Base-by-base conservation (phyloP, 2,113 vertebrate species). In the Neolamprologus sp. region DNA sequence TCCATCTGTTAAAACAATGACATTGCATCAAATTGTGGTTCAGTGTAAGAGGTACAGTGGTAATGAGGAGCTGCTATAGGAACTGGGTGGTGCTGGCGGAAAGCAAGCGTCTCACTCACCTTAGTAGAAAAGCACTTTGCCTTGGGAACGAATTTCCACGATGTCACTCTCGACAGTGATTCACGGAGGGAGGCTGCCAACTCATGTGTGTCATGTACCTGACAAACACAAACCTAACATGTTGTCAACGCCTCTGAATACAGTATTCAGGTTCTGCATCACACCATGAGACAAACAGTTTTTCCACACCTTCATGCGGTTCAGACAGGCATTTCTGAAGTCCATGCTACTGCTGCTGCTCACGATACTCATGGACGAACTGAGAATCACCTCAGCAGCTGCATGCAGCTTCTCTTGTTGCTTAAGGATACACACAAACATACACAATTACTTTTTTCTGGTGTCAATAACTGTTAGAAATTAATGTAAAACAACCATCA, bases 261-360 rank as follows among this genome's bases (percentile, higher is more conserved):
- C 42, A 31, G 42, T 78, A 28, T 49, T 49, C 35, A 31, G 12
- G 4, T 42, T 45, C 7, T 45, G 16, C 28, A 9, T 10, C 14
- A 49, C 28, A 7, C 16, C 17, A 23, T 19, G 14, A 49, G 5
- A 21, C 12, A 49, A 14, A 2, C 19, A 65, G 26, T 19, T 37
- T 13, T 57, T 45, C 42, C 65, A 28, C 80, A 97, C 97, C 96
- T 92, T 95, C 95, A 97, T 97, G 85, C 35, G 82, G 58, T 83
- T 91, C 58, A 96, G 86, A 85, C 96, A 97, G 63, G 93, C 85
- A 4, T 88, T 92, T 84, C 96, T 96, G 94, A 97, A 97, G 51
- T 89, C 88, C 85, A 91, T 23, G 85, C 91, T 96, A 84, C 91
- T 96, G 93, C 96, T 97, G 92, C 92, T 85, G 89, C 89, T 96